These are phyloP conservation scores for Thaumatotibia leucotreta DNA, from an alignment of 1,140 invertebrate genomes.

Conservation along the genomic window DNA sequence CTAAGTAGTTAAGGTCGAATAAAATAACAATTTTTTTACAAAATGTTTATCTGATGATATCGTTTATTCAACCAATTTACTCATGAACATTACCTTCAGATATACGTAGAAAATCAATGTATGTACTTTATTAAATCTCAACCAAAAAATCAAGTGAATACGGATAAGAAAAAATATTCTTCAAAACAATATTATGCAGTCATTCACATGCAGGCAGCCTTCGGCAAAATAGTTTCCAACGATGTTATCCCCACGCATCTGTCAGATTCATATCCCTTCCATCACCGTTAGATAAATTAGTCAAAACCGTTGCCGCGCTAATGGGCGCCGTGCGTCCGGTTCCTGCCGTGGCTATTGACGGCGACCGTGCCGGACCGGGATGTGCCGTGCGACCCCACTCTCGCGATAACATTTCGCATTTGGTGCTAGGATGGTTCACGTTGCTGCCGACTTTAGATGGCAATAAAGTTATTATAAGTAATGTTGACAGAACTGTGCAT, in stretches of 20 bases:
- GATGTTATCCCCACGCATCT: not conserved
- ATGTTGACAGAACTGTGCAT: too few species aligned
- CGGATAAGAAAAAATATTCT: not conserved
- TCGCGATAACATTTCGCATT: not conserved
- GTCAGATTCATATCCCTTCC: not conserved
- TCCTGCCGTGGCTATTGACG: not conserved
- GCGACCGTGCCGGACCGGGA: too few species aligned
- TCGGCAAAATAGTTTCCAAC: not conserved
- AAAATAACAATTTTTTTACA: too few species aligned
- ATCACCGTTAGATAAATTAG: not conserved
- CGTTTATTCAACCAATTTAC: too few species aligned
- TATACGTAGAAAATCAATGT: too few species aligned
- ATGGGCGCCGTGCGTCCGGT: not conserved
- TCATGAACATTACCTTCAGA: too few species aligned
- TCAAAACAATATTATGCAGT: not conserved
- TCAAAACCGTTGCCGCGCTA: not conserved
- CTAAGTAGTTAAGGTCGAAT: too few species aligned
- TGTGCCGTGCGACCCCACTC: not conserved
- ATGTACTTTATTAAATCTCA: too few species aligned
- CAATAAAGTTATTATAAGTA: too few species aligned
- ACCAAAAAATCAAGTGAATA: too few species aligned
- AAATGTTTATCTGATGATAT: too few species aligned
- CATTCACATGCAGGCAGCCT: too few species aligned
- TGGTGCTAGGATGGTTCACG: not conserved
- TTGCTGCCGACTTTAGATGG: not conserved